Conservation (phyloP, 2,113 vertebrate species). For the Lamprotornis superbus region DNA sequence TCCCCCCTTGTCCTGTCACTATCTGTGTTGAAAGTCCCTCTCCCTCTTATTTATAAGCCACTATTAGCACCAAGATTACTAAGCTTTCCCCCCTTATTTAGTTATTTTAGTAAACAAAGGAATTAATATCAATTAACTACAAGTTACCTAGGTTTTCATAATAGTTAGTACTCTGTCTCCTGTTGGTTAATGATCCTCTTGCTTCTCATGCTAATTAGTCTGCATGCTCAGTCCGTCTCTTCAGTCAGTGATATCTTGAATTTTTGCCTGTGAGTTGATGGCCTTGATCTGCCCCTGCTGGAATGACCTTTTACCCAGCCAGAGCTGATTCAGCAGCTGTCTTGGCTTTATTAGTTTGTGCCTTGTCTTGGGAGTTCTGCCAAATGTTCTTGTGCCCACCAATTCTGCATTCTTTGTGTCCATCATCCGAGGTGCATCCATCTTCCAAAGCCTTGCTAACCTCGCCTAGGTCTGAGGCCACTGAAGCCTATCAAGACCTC, state of each 20-base stretch:
- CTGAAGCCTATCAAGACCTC: not conserved
- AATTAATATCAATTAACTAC: not conserved
- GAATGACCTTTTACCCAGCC: accelerated
- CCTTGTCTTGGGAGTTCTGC: not conserved
- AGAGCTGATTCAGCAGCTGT: not conserved
- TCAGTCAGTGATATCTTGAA: not conserved
- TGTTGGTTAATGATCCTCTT: not conserved
- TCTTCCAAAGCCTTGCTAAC: not conserved
- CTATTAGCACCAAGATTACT: not conserved
- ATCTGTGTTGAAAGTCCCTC: not conserved
- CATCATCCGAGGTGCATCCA: no score
- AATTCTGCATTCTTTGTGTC: not conserved
- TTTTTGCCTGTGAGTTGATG: not conserved
- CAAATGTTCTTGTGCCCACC: not conserved
- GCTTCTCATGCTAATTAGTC: not conserved
- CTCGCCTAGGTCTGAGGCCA: no score
- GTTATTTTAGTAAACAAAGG: not conserved
- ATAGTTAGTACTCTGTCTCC: not conserved
- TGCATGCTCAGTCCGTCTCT: not conserved
- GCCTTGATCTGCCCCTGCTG: not conserved
- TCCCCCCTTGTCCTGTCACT: not conserved
- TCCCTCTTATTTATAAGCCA: not conserved
- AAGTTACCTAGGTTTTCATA: not conserved
- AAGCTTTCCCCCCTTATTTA: not conserved
- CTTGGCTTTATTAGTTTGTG: not conserved